Evolutionary conservation across 30 jellyfish, hydroid and myxozoan species (phyloP).

Genomic region (Rhopilema esculentum): DNA sequence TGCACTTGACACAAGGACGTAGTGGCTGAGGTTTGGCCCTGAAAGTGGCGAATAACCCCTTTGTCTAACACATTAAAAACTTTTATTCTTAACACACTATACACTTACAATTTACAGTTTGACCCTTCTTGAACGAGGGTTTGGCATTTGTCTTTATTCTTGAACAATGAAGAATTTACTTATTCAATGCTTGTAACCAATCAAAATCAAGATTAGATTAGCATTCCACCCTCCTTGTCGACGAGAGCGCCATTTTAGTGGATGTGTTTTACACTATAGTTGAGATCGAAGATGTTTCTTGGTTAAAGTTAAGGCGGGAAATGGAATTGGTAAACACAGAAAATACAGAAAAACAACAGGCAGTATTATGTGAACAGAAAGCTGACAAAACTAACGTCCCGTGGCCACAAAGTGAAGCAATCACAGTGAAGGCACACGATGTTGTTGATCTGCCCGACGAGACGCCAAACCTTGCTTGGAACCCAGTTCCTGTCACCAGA

Average conservation of each 20-base stretch:
- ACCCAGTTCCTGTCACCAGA: background rate
- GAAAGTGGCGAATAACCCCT: no score
- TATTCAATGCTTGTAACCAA: background rate
- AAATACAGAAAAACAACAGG: background rate
- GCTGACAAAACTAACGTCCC: background rate
- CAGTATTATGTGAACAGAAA: background rate
- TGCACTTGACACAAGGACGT: no score
- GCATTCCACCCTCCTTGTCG: background rate
- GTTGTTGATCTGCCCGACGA: background rate
- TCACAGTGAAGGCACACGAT: background rate
- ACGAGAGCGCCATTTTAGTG: conserved; percentile 29
- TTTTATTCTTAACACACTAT: no score
- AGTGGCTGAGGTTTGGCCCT: no score
- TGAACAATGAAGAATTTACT: background rate
- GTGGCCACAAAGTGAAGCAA: background rate
- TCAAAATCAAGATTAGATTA: background rate
- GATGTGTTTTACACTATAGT: conserved; percentile 42
- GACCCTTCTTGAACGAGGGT: no score
- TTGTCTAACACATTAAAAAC: no score
- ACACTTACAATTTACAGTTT: no score
- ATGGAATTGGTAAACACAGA: conserved; percentile 15
- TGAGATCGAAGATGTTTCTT: conserved; percentile 65
- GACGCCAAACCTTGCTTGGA: background rate
- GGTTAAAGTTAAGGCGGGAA: conserved; percentile 56
- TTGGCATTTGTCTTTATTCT: background rate